A percentile compares a stretch with the other conserved stretches of the same genome.
phyloP scores from a whole-genome alignment of 1,140 invertebrate genomes.

The Magallana angulata region DNA sequence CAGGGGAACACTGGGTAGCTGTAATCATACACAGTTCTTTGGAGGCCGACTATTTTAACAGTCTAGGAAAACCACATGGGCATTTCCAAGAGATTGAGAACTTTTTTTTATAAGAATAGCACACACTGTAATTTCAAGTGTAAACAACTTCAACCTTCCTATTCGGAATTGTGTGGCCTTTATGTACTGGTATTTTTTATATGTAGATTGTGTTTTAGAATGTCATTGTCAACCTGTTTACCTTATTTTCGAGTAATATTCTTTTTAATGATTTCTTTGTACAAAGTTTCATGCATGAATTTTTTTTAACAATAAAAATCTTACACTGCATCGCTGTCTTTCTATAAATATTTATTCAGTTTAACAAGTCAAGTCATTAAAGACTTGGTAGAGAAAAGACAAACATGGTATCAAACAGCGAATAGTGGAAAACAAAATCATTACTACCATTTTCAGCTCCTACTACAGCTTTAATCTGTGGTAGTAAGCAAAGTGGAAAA shows the following conservation, averaged over 20 bases:
- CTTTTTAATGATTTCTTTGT: conserved; percentile 17
- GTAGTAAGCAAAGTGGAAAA: conserved; percentile 48
- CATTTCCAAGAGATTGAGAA: conserved; percentile 31
- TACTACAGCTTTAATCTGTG: conserved; percentile 40
- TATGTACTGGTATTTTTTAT: conserved; percentile 44
- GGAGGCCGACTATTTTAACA: conserved; percentile 45
- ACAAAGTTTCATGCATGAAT: conserved; percentile 31
- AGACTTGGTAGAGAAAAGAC: neutral
- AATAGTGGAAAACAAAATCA: conserved; percentile 37
- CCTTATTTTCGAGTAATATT: conserved; percentile 16
- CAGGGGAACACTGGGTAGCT: conserved; percentile 45
- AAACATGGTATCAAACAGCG: neutral
- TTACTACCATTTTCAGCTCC: conserved; percentile 42
- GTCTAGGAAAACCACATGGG: conserved; percentile 23
- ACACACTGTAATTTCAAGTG: neutral
- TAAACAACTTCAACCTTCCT: conserved; percentile 16
- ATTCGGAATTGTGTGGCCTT: conserved; percentile 45
- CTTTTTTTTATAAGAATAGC: conserved; percentile 46
- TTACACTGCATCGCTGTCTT: neutral
- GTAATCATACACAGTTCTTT: conserved; percentile 27
- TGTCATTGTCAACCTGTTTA: conserved; percentile 12
- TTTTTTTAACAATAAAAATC: conserved; percentile 23
- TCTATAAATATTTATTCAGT: conserved; percentile 24
- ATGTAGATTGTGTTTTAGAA: conserved; percentile 38
- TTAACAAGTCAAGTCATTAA: neutral